Evolutionary conservation across 2,113 vertebrate species (phyloP).

Genomic region (Sminthopsis crassicaudata): DNA sequence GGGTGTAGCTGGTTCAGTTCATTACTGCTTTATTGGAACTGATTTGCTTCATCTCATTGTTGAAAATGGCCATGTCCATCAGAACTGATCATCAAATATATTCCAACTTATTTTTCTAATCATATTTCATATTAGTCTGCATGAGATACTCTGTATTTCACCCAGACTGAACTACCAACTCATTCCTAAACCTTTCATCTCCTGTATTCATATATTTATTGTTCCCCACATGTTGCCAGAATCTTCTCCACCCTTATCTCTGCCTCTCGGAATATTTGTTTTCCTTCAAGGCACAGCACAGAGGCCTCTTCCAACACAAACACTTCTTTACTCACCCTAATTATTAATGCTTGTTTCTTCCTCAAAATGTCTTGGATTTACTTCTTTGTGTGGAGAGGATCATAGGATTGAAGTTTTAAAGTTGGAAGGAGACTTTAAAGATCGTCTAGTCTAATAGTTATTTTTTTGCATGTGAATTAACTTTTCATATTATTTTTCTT

Average conservation of each 20-base stretch:
- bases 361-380: not conserved
- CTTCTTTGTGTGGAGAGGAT: too few relatives aligned
- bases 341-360: not conserved
- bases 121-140: not conserved
- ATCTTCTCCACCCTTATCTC: not conserved
- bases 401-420: not conserved
- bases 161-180: not conserved
- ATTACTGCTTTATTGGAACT: too few relatives aligned
- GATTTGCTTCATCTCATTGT: too few relatives aligned
- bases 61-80: too few relatives aligned
- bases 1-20: too few relatives aligned
- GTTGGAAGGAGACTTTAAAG: not conserved
- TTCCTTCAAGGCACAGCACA: not conserved
- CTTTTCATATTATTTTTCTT: not conserved
- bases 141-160: not conserved
- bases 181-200: not conserved
- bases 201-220: too few relatives aligned
- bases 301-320: not conserved
- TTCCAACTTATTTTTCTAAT: not conserved
- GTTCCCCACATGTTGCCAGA: not conserved
- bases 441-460: not conserved
- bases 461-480: not conserved
- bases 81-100: too few relatives aligned
- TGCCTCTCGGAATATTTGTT: not conserved
- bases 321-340: not conserved